Evolutionary conservation across 2,888 invertebrate genomes (phyloP), one percentile per base, ranked within the genome.

Genomic region (Imbricaverruca yamaguchii): DNA sequence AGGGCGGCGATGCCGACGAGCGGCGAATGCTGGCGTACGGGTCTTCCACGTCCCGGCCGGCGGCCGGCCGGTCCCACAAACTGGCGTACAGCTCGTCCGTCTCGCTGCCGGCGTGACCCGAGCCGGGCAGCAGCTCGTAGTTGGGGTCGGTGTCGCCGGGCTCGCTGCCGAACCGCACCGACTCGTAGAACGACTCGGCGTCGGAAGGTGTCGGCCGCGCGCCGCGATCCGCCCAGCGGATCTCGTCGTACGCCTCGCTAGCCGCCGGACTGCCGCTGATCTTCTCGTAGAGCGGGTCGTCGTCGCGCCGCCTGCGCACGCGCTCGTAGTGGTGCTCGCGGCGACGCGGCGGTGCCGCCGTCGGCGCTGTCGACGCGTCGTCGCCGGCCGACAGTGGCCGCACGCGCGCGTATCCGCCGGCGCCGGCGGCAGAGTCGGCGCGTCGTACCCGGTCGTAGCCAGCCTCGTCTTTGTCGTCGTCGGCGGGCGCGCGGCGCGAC

Each of bases 21-120:
- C 74, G 74, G 12, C 53, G 15, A 21, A 74, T 53, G 74, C 74
- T 74, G 74, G 74, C 74, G 74, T 74, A 74, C 18, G 74, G 74
- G 53, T 74, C 74, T 55, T 74, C 74, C 59, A 59, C 59, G 59
- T 59, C 59, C 59, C 15, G 59, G 12, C 11, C 59, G 8, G 74
- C 9, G 18, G 4, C 39, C 57, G 57, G 57, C 57, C 23, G 56
- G 23, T 79, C 79, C 57, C 57, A n/a, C 15, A 79, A 25, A 13
- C 79, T 18, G 23, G 79, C n/a, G 57, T 79, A 79, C 25, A 79
- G 79, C 57, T 79, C 79, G 23, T 79, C 79, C 11, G 79, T 79
- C 11, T 79, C 79, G 56, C 79, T 79, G 57, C 56, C 25, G 6
- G 57, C 57, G 7, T 13, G n/a, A 1, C 65, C 65, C 15, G 21